phyloP scores from a whole-genome alignment of 2,113 vertebrate species.

The Cephalopholis sonnerati region DNA sequence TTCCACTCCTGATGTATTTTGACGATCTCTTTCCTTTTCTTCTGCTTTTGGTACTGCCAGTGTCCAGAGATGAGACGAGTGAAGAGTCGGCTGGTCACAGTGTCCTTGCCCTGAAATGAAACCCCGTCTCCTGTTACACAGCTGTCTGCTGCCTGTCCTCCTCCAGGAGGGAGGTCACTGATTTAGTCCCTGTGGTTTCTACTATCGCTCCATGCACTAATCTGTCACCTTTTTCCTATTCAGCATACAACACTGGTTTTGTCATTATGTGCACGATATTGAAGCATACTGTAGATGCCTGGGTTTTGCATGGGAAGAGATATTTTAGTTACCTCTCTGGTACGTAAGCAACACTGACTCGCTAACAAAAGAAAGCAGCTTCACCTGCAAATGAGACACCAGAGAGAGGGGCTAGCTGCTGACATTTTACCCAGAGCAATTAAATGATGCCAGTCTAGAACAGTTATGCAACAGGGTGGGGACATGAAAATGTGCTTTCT shows the following conservation, averaged over 20 bases:
- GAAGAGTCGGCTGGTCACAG: conserved; percentile 6
- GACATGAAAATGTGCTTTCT: conserved; percentile 43
- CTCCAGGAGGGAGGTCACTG: conserved; percentile 51
- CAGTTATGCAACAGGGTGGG: conserved; percentile 68
- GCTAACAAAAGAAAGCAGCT: neutral
- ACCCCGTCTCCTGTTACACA: conserved; percentile 77
- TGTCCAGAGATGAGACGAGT: neutral
- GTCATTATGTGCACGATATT: neutral
- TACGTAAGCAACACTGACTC: too few species aligned
- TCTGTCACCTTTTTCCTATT: neutral
- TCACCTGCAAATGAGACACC: conserved; percentile 16
- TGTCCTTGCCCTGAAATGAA: conserved; percentile 59
- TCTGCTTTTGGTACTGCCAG: neutral
- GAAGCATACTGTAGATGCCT: neutral
- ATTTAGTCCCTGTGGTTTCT: conserved; percentile 67
- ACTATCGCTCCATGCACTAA: neutral
- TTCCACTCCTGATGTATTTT: neutral
- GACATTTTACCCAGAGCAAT: conserved; percentile 35
- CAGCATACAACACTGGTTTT: neutral
- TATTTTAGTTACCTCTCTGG: neutral
- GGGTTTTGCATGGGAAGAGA: neutral
- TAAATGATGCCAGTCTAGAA: conserved; percentile 39
- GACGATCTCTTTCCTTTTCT: neutral
- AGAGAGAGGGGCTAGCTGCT: conserved; percentile 21
- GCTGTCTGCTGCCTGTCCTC: conserved; percentile 75